Percentiles rank a stretch among this genome's conserved stretches.
Conservation (phyloP, 2,113 vertebrate genomes). For the Uropsilus gracilis region DNA sequence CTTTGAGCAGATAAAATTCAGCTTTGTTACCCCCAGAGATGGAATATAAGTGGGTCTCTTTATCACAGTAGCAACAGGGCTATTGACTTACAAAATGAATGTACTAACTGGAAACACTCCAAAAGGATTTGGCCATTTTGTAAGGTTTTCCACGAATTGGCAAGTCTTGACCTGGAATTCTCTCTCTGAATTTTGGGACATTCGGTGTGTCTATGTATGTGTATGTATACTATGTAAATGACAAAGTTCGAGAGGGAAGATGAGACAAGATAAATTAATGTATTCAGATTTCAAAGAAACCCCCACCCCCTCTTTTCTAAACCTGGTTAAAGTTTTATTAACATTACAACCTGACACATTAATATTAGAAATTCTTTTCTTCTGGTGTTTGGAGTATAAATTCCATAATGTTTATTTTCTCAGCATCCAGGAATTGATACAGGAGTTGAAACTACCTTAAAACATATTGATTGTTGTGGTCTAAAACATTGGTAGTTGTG, state of each 20-base stretch:
- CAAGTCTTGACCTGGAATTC: slow-evolving; percentile 83
- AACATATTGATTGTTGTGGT: background rate
- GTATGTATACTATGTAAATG: slow-evolving; percentile 76
- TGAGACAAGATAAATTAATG: slow-evolving; percentile 69
- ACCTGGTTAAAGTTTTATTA: background rate
- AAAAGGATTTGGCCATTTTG: slow-evolving; percentile 78
- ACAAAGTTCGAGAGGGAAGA: slow-evolving; percentile 72
- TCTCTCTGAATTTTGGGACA: slow-evolving; percentile 76
- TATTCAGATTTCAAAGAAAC: slow-evolving; percentile 62
- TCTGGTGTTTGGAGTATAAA: background rate
- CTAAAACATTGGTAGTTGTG: background rate
- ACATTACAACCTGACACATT: background rate
- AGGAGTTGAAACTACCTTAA: slow-evolving; percentile 48
- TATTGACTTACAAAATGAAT: slow-evolving; percentile 5
- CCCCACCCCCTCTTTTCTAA: slow-evolving; percentile 70
- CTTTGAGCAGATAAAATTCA: background rate
- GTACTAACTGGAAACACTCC: slow-evolving; percentile 76
- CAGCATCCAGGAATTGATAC: slow-evolving; percentile 51
- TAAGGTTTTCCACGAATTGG: slow-evolving; percentile 85
- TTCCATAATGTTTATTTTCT: slow-evolving; percentile 16
- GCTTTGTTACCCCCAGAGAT: background rate
- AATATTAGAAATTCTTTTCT: background rate
- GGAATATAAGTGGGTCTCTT: background rate
- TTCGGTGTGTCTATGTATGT: slow-evolving; percentile 73
- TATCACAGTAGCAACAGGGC: background rate